Base-by-base conservation (phyloP, 2,797 vertebrate species). In the Micropoecilia bifurca region DNA sequence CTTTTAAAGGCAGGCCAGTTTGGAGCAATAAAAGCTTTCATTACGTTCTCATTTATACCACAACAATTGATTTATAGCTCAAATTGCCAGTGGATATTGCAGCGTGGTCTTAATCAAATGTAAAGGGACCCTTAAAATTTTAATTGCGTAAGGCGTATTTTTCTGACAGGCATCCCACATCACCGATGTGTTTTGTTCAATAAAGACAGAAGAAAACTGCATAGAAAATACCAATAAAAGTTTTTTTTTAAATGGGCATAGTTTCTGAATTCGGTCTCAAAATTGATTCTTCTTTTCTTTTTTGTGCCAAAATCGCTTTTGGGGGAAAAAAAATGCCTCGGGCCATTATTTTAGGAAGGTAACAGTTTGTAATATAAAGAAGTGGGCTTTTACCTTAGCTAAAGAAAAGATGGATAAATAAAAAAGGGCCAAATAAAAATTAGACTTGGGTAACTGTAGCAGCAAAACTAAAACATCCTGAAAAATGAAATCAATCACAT, bases 1-100 rank as follows among this genome's bases (percentile, higher is more conserved):
- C 73, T 76, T 75, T 74, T 80, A 75, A 30, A 47, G 28, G 63
- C 43, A 2, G 75, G 79, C 80, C 50, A 77, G 74, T 84, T 85
- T 73, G 43, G 74, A 71, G 63, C 59, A 71, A 76, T 75, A 71
- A 39, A 76, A 68, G 57, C 83, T 59, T 83, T 85, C 48, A 80
- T 74, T 77, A 30, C 45, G 50, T 36, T 61, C 39, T 72, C 28
- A 25, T 57, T 74, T 22, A 47, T 75, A 45, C 25, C n/a, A 47
- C 53, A 30, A n/a, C 10, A 12, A 45, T 45, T 45, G 68, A 71
- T 71, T 71, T 45, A 28, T 71, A 10, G 63, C 25, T 71, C 68
- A 71, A 71, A 71, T 43, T 71, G 68, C 66, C 66, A 43, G 36
- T 39, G 33, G 63, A 66, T 39, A 66, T 22, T 66, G 18, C 20